A percentile compares a stretch with the other conserved stretches of the same genome.
Conservation (phyloP, 2,797 vertebrate genomes). For the Gambelia wislizenii region DNA sequence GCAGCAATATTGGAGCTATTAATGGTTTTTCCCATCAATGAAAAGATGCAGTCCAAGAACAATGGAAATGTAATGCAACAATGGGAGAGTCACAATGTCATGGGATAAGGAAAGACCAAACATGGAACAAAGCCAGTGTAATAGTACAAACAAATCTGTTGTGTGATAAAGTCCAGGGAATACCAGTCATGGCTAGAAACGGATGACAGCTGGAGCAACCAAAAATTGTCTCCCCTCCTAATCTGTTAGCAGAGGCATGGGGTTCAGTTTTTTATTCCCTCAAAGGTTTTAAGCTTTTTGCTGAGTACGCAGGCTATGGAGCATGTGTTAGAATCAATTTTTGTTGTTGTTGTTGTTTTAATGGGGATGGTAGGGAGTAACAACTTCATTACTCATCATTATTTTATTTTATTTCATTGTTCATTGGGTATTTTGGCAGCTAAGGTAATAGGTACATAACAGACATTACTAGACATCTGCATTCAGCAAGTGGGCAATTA, state of each 20-base stretch:
- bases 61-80: too few species aligned
- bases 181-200: neutral
- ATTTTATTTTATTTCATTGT: conserved; percentile 19
- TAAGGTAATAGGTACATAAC: neutral
- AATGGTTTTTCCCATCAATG: too few species aligned
- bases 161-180: too few species aligned
- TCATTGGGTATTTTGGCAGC: neutral
- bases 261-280: neutral
- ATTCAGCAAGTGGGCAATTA: neutral
- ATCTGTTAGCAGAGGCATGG: neutral
- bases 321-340: neutral
- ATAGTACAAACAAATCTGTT: too few species aligned
- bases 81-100: too few species aligned
- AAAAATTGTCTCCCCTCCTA: neutral
- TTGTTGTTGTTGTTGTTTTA: neutral
- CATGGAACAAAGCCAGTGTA: too few species aligned
- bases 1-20: too few species aligned
- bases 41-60: too few species aligned
- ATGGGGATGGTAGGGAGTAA: too few species aligned
- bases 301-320: neutral
- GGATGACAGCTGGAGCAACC: neutral
- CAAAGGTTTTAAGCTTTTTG: neutral
- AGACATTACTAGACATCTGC: neutral
- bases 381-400: neutral
- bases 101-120: too few species aligned